Conservation (phyloP, 2,888 invertebrate genomes). For the Amblyjoppa fuscipennis region DNA sequence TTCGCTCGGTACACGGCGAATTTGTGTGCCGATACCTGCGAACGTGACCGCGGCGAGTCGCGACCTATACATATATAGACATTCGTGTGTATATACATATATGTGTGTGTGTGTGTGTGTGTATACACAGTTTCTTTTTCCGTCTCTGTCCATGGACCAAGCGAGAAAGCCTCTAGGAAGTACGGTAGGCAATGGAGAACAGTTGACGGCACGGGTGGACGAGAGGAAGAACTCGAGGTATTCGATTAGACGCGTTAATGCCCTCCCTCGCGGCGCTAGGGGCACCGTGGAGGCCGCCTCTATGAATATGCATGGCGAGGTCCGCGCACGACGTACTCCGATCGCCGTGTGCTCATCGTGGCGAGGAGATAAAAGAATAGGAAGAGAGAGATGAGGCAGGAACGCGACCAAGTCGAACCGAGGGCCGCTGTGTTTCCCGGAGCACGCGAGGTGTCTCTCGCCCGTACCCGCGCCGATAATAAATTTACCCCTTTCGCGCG, state of each 20-base stretch:
- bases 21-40: neutral
- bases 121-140: neutral
- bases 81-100: too few relatives aligned
- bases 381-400: conserved; percentile 29
- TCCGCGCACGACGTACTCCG: conserved; percentile 31
- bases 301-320: conserved; percentile 71
- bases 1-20: neutral
- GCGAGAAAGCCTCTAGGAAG: conserved; percentile 9
- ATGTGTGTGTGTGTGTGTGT: too few relatives aligned
- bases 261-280: conserved; percentile 44
- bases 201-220: neutral
- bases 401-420: conserved; percentile 45
- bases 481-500: conserved; percentile 60
- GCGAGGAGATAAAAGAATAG: conserved; percentile 21
- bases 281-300: conserved; percentile 21
- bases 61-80: neutral
- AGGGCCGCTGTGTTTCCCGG: conserved; percentile 22
- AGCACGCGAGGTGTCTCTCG: conserved; percentile 45
- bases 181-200: conserved; percentile 1
- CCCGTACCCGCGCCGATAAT: conserved; percentile 43
- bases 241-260: conserved; percentile 74
- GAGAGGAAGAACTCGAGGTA: conserved; percentile 52
- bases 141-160: neutral
- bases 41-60: conserved; percentile 5
- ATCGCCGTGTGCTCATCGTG: conserved; percentile 39